Evolutionary conservation across 2,888 invertebrate species (phyloP).

Genomic region (Trichogramma evanescens): DNA sequence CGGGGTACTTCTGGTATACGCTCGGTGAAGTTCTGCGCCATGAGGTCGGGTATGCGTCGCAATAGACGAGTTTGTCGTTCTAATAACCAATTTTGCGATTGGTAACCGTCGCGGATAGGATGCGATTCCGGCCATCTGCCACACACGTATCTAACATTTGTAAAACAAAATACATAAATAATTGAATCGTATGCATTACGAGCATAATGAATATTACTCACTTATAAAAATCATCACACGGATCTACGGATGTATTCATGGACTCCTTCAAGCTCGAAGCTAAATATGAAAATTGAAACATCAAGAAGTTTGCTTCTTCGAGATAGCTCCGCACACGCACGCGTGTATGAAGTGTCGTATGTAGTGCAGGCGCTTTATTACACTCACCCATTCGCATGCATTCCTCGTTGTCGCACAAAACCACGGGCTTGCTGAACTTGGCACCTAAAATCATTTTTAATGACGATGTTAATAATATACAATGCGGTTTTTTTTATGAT

Average conservation of each 20-base stretch:
- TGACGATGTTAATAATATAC: too few species aligned
- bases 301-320: too few species aligned
- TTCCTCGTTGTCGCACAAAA: constrained; percentile 57
- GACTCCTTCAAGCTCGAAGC: constrained; percentile 69
- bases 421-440: constrained; percentile 16
- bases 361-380: background rate
- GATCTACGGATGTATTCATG: constrained; percentile 64
- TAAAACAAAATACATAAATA: background rate
- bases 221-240: constrained; percentile 75
- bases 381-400: constrained; percentile 53
- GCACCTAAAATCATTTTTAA: constrained; percentile 22
- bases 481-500: too few species aligned
- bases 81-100: constrained; percentile 68
- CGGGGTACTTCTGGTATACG: constrained; percentile 48
- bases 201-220: constrained; percentile 36
- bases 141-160: constrained; percentile 53
- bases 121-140: constrained; percentile 71
- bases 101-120: constrained; percentile 62
- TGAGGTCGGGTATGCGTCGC: constrained; percentile 58
- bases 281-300: constrained; percentile 33
- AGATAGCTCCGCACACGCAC: too few species aligned
- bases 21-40: constrained; percentile 51
- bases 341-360: background rate
- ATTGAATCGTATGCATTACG: too few species aligned
- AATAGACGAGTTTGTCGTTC: constrained; percentile 60